phyloP scores from a whole-genome alignment of 2,888 invertebrate species.

The Drosophila infuscata region DNA sequence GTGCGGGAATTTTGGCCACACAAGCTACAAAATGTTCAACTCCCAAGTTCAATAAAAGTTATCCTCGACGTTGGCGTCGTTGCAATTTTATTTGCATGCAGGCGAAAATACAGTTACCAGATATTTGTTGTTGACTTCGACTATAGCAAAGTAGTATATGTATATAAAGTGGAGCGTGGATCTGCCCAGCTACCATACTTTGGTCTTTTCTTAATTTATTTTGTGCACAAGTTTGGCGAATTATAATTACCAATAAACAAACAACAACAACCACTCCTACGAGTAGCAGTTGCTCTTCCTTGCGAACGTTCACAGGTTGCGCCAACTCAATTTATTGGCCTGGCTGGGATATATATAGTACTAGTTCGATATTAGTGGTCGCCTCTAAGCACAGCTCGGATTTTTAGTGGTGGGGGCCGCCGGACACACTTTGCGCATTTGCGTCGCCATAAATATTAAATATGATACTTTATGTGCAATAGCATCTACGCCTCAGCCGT shows the following conservation, averaged over 20 bases:
- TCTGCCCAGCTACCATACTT: conserved; percentile 55
- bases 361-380: conserved; percentile 74
- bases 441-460: conserved; percentile 82
- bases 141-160: conserved; percentile 28
- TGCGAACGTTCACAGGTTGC: conserved; percentile 41
- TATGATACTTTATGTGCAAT: conserved; percentile 77
- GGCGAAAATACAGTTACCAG: conserved; percentile 73
- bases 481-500: conserved; percentile 43
- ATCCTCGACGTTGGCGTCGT: conserved; percentile 54
- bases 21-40: conserved; percentile 51
- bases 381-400: conserved; percentile 36
- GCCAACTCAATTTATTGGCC: conserved; percentile 75
- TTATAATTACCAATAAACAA: conserved; percentile 75
- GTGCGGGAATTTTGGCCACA: conserved; percentile 16
- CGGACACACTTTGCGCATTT: conserved; percentile 58
- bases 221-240: conserved; percentile 70
- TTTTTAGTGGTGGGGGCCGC: conserved; percentile 38
- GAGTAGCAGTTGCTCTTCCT: conserved; percentile 29
- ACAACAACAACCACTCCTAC: conserved; percentile 38
- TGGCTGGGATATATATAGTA: conserved; percentile 32
- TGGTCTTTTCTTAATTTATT: conserved; percentile 81
- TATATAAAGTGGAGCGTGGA: conserved; percentile 28
- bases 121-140: conserved; percentile 49
- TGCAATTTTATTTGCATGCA: conserved; percentile 79
- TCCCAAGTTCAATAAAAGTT: conserved; percentile 82